These are phyloP conservation scores for Spinus olivaceus DNA, from an alignment of 2,797 vertebrate genomes.

Conservation along the genomic window DNA sequence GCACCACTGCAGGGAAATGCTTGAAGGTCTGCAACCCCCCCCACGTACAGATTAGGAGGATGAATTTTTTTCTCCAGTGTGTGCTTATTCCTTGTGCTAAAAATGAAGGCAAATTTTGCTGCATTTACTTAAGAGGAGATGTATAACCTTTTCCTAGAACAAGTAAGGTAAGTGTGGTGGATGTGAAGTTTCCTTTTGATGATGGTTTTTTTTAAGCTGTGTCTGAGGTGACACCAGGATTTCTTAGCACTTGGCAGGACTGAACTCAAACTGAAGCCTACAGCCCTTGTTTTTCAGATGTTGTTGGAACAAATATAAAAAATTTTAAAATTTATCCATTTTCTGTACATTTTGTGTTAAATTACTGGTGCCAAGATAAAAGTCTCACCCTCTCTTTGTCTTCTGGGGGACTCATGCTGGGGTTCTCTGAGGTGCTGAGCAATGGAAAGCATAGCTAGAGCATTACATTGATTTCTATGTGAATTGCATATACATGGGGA, in stretches of 20 bases:
- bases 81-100: not conserved
- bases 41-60: not conserved
- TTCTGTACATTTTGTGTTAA: not conserved
- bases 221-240: not conserved
- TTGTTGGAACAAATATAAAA: not conserved
- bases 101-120: not conserved
- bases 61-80: not conserved
- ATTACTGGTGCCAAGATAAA: not conserved
- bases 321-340: not conserved
- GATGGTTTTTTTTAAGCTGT: accelerated
- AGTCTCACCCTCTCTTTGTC: not conserved
- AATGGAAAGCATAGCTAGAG: not conserved
- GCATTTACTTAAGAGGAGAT: not conserved
- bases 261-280: not conserved
- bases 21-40: not conserved
- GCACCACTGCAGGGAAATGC: not conserved
- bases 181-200: not conserved
- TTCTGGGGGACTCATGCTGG: not conserved
- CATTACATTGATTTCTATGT: not conserved
- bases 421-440: not conserved
- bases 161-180: not conserved
- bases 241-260: not conserved
- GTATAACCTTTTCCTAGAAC: not conserved
- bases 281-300: not conserved
- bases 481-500: not conserved